Base-by-base conservation (phyloP, 2,888 invertebrate species). In the Cenopis cana region DNA sequence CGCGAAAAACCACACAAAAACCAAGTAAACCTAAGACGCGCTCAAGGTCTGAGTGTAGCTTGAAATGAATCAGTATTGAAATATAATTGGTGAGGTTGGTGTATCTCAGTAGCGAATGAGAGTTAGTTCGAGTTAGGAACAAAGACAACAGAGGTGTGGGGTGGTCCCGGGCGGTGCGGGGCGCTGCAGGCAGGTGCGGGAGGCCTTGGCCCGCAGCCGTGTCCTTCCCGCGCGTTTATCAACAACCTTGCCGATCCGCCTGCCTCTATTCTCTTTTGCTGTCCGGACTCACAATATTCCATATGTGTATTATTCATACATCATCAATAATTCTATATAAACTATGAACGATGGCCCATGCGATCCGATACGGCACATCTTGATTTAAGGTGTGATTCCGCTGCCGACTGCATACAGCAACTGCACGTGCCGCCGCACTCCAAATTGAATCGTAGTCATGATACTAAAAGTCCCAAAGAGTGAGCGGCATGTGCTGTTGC, bases 171-270 rank as follows among this genome's bases (percentile, higher is more conserved):
- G 76, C 74, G 78, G 69, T 76, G 69, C 75, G 74, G 54, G 79
- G 80, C 81, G 78, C 84, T 80, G 77, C 77, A 79, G 83, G 86
- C 81, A 83, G 85, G 84, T 83, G 83, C 76, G 81, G 80, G 79
- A 82, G 85, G 85, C 87, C 87, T 86, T 86, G 86, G 88, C 86
- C 86, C 85, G 85, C 78, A 56, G 61, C 84, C 82, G 85, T 84
- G 86, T 87, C 89, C 90, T 88, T 85, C 85, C 83, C 84, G 81
- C 83, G 77, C 80, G 81, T 82, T 83, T 85, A 85, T 82, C 82
- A 85, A 84, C 82, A 89, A 85, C 89, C 90, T 89, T 88, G 89
- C 52, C 52, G 62, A 36, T n/a, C 55, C n/a, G 52, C 36, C 52
- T 64, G 52, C 36, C 52, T 52, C 20, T 49, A n/a, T 24, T 64